These are phyloP conservation scores for Pammene fasciana DNA, from an alignment of 2,888 invertebrate genomes.

Conservation along the genomic window DNA sequence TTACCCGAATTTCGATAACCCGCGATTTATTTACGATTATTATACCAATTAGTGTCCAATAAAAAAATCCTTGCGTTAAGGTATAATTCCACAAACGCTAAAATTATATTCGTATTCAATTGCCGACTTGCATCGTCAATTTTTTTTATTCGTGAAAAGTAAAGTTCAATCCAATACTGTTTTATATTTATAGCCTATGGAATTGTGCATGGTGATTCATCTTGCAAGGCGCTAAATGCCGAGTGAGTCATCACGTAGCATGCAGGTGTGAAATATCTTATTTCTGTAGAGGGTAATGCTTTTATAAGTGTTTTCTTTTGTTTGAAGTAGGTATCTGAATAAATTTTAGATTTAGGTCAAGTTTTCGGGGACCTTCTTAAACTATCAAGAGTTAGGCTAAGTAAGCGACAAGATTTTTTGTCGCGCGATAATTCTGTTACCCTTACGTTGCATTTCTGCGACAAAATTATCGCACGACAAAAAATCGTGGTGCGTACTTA, in stretches of 20 bases:
- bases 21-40: background rate
- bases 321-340: background rate
- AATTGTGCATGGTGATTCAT: slow-evolving; percentile 31
- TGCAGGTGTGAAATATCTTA: slow-evolving; percentile 40
- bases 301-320: slow-evolving; percentile 1
- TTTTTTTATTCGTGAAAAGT: background rate
- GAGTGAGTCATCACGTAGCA: slow-evolving; percentile 36
- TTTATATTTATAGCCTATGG: background rate
- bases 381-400: background rate
- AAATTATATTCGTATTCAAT: background rate
- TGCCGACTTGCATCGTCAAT: background rate
- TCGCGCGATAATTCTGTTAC: too few relatives aligned
- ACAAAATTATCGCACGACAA: too few relatives aligned
- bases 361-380: background rate
- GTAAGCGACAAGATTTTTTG: too few relatives aligned
- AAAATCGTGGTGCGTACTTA: too few relatives aligned
- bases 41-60: background rate
- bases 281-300: slow-evolving; percentile 19
- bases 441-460: too few relatives aligned
- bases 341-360: background rate
- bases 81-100: background rate
- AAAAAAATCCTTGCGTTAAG: background rate
- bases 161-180: background rate
- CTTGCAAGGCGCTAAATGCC: slow-evolving; percentile 29
- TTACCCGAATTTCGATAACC: background rate